Evolutionary conservation across 2,113 vertebrate species (phyloP).

Genomic region (Chionis minor): DNA sequence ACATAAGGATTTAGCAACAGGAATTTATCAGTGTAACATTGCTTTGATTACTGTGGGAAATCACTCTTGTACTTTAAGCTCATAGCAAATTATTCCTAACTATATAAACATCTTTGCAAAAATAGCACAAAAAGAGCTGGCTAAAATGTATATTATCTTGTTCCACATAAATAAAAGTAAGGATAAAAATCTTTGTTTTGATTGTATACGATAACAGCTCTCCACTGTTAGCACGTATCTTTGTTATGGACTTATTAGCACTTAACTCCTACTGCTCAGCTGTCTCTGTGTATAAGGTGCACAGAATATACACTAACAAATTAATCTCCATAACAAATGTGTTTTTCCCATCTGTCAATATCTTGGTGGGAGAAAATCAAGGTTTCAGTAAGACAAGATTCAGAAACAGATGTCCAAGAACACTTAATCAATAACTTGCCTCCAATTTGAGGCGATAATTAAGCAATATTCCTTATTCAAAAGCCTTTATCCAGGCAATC

Average conservation of each 20-base stretch:
- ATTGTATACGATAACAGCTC: background rate
- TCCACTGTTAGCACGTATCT: background rate
- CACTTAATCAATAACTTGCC: background rate
- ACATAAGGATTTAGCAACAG: background rate
- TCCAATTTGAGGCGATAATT: background rate
- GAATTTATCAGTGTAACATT: background rate
- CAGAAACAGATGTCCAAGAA: background rate
- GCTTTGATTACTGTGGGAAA: background rate
- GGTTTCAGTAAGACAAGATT: background rate
- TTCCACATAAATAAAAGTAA: background rate
- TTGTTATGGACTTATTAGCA: background rate
- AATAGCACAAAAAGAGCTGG: background rate
- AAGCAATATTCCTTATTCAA: background rate
- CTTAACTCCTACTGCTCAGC: slow-evolving; percentile 26
- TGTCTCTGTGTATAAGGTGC: background rate
- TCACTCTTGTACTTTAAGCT: background rate
- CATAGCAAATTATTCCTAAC: background rate
- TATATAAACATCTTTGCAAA: background rate
- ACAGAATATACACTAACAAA: background rate
- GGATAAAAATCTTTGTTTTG: background rate
- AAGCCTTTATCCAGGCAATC: background rate
- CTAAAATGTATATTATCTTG: background rate
- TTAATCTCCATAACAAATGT: background rate
- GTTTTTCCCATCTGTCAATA: background rate
- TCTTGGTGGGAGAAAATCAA: background rate